Conservation (phyloP, 2,113 vertebrate species). For the Motacilla tschutschensis region DNA sequence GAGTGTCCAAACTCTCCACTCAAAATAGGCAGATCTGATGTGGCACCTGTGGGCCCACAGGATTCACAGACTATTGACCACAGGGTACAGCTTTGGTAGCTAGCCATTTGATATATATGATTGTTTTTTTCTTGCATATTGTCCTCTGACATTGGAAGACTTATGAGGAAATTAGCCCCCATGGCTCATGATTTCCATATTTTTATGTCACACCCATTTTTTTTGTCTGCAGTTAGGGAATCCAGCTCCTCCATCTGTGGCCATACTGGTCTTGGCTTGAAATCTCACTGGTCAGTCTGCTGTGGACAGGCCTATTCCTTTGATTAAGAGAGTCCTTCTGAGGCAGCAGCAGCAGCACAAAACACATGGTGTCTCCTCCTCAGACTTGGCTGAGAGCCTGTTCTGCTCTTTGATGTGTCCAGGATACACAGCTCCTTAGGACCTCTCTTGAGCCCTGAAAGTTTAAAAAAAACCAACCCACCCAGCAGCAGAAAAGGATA, state of each 20-base stretch:
- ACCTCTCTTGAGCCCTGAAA: not conserved
- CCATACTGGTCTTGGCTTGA: not conserved
- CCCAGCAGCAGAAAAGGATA: not conserved
- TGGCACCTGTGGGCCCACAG: not conserved
- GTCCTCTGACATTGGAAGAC: not conserved
- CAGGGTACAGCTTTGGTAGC: not conserved
- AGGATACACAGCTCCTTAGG: not conserved
- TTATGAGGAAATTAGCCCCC: not conserved
- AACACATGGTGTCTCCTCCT: not conserved
- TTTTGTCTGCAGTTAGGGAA: not conserved
- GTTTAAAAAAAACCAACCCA: not conserved
- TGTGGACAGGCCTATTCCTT: not conserved
- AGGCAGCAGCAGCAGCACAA: not conserved
- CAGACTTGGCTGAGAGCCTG: not conserved
- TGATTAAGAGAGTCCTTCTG: not conserved
- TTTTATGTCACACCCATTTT: not conserved
- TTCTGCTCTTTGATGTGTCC: not conserved
- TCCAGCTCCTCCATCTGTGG: not conserved
- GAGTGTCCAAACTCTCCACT: not conserved
- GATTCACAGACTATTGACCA: not conserved
- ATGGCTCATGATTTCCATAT: not conserved
- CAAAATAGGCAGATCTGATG: not conserved
- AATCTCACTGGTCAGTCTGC: not conserved
- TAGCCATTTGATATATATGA: not conserved
- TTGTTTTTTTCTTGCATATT: not conserved